Evolutionary conservation across 2,113 vertebrate species (phyloP).

Genomic region (Agapornis roseicollis): DNA sequence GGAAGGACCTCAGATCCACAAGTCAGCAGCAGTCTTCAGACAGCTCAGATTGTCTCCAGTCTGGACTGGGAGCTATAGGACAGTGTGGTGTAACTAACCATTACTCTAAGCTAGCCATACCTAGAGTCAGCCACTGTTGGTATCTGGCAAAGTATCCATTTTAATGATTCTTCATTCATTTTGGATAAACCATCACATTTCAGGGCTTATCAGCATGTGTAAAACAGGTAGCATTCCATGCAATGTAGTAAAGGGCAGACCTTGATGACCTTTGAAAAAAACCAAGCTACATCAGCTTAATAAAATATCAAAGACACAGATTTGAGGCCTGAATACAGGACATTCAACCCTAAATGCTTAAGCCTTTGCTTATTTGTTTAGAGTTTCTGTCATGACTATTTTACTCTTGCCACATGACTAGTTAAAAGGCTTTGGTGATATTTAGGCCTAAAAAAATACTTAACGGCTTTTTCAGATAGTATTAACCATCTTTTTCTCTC

Average conservation of each 20-base stretch:
- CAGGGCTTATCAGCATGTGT: background rate
- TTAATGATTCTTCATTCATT: background rate
- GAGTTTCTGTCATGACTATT: background rate
- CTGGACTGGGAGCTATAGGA: background rate
- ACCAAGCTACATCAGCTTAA: background rate
- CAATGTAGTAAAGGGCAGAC: background rate
- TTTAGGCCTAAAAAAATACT: background rate
- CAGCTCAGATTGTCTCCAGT: background rate
- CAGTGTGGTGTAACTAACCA: background rate
- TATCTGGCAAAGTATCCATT: background rate
- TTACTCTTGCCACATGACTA: background rate
- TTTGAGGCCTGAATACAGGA: background rate
- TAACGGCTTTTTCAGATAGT: background rate
- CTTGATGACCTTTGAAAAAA: constrained; percentile 1
- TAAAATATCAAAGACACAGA: background rate
- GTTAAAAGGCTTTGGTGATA: background rate
- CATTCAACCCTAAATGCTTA: background rate
- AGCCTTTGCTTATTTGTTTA: background rate
- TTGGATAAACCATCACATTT: background rate
- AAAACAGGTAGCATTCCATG: background rate
- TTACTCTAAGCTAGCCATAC: background rate
- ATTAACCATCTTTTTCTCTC: background rate
- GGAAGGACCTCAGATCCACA: background rate
- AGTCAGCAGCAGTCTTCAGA: background rate
- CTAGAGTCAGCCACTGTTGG: background rate